phyloP scores from a whole-genome alignment of 2,888 invertebrate genomes.

The Philhelius pedissequus region DNA sequence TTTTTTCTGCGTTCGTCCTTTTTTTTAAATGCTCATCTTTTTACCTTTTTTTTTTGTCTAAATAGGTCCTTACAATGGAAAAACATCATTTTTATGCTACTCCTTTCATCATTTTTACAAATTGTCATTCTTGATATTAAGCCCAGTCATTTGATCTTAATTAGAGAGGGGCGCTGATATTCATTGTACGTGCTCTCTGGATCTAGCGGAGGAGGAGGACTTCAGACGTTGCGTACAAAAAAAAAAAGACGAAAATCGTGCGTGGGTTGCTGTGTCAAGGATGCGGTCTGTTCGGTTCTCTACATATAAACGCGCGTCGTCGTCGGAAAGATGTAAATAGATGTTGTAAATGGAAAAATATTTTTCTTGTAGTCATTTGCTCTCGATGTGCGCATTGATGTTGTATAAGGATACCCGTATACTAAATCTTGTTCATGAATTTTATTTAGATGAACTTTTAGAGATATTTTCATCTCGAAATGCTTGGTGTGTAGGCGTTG shows the following conservation, averaged over 20 bases:
- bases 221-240: neutral
- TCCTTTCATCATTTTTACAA: conserved; percentile 45
- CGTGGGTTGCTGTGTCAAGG: conserved; percentile 27
- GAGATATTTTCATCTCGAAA: conserved; percentile 3
- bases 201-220: neutral
- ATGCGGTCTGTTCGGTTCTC: too few relatives aligned
- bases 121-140: conserved; percentile 60
- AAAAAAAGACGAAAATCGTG: neutral
- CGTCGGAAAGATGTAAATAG: conserved; percentile 1
- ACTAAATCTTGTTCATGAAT: conserved; percentile 19
- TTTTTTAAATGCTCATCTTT: conserved; percentile 4
- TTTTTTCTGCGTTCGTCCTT: neutral
- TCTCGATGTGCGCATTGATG: neutral
- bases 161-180: conserved; percentile 35
- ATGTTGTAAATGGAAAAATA: conserved; percentile 4
- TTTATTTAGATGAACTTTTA: conserved; percentile 27
- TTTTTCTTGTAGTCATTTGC: conserved; percentile 18
- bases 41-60: conserved; percentile 18
- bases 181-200: conserved; percentile 19
- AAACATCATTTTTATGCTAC: conserved; percentile 15
- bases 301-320: conserved; percentile 1
- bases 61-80: neutral
- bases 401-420: neutral
- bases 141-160: conserved; percentile 62
- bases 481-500: conserved; percentile 8